phyloP scores from a whole-genome alignment of 2,888 invertebrate genomes.

The Julus scandinavius region DNA sequence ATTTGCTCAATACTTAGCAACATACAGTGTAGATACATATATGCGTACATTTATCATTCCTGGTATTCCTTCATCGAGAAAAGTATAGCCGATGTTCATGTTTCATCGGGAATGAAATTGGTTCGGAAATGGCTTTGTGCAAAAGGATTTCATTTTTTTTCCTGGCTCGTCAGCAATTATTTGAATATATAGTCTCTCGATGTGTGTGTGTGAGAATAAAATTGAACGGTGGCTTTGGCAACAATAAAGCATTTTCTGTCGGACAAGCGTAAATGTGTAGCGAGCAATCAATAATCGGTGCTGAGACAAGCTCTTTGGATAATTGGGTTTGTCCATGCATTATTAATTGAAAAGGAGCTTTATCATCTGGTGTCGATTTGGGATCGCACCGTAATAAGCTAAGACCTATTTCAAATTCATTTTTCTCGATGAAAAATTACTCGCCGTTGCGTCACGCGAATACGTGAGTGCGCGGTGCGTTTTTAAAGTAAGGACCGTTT shows the following conservation, averaged over 20 bases:
- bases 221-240: background rate
- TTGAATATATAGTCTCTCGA: background rate
- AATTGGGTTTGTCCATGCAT: constrained; percentile 1
- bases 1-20: too few species aligned
- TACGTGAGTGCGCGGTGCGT: too few species aligned
- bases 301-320: constrained; percentile 1
- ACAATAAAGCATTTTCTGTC: background rate
- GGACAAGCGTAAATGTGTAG: background rate
- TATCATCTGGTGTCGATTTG: background rate
- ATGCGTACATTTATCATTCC: too few species aligned
- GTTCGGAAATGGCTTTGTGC: background rate
- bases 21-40: too few species aligned
- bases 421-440: too few species aligned
- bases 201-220: background rate
- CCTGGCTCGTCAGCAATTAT: background rate
- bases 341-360: constrained; percentile 1
- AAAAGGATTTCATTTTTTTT: background rate
- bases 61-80: too few species aligned
- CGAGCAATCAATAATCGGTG: background rate
- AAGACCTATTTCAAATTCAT: too few species aligned
- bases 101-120: background rate
- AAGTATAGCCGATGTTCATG: too few species aligned
- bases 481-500: too few species aligned
- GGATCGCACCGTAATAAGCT: background rate
- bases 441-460: too few species aligned